These are phyloP conservation scores for Erethizon dorsatum DNA, from an alignment of 2,797 vertebrate species.

Conservation along the genomic window DNA sequence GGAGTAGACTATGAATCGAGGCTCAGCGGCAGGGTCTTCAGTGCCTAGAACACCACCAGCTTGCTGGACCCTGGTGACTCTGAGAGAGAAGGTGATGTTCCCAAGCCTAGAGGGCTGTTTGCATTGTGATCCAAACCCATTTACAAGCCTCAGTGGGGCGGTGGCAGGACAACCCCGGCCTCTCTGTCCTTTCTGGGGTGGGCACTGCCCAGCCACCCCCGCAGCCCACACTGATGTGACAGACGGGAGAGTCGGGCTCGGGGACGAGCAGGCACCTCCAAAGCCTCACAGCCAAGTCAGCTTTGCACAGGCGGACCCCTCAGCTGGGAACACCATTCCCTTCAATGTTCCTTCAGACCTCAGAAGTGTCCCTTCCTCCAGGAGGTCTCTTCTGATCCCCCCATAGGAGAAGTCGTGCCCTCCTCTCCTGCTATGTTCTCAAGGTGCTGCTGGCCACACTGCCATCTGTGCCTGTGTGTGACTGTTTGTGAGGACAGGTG, in stretches of 20 bases:
- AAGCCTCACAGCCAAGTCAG: not conserved
- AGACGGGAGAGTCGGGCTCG: not conserved
- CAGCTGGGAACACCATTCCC: not conserved
- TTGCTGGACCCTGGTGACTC: not conserved
- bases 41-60: not conserved
- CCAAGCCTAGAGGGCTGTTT: not conserved
- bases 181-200: not conserved
- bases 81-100: not conserved
- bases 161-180: not conserved
- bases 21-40: not conserved
- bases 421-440: not conserved
- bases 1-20: not conserved
- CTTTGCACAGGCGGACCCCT: not conserved
- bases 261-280: not conserved
- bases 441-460: not conserved
- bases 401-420: too few species aligned
- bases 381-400: not conserved
- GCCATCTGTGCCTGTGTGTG: accelerated
- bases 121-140: constrained; percentile 30
- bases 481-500: not conserved
- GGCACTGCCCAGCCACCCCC: not conserved
- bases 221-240: not conserved
- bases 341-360: not conserved
- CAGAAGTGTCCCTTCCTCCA: not conserved
- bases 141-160: constrained; percentile 50